Percentiles rank a stretch among this genome's conserved stretches.
Conservation (phyloP, 2,113 vertebrate genomes). For the Heterotilapia buettikoferi region DNA sequence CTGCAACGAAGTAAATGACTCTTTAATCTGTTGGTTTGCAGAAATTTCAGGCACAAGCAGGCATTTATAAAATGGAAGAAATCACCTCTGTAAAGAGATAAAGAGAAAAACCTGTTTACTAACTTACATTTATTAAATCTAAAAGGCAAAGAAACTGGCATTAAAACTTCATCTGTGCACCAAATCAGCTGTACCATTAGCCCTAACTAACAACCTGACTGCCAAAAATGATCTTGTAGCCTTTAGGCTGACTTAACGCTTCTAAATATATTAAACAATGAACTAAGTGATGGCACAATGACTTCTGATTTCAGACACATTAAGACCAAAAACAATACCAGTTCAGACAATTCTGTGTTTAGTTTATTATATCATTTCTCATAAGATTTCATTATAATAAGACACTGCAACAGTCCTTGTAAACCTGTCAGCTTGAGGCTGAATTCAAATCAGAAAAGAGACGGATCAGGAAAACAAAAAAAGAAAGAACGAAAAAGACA, state of each 20-base stretch:
- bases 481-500: background rate
- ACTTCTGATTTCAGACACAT: background rate
- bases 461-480: background rate
- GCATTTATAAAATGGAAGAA: background rate
- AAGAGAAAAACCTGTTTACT: background rate
- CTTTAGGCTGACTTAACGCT: background rate
- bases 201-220: background rate
- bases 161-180: background rate
- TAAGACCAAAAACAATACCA: background rate
- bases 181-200: background rate
- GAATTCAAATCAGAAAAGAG: background rate
- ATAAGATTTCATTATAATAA: background rate
- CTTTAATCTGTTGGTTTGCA: background rate
- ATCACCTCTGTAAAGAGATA: background rate
- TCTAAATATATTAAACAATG: background rate
- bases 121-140: background rate
- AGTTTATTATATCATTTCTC: background rate
- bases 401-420: background rate
- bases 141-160: background rate
- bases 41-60: background rate
- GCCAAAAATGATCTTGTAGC: background rate
- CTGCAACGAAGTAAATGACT: background rate
- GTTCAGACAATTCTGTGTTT: background rate
- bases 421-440: background rate
- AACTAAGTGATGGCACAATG: background rate